These are phyloP conservation scores for Machimus atricapillus DNA, from an alignment of 2,888 invertebrate genomes.

Conservation along the genomic window DNA sequence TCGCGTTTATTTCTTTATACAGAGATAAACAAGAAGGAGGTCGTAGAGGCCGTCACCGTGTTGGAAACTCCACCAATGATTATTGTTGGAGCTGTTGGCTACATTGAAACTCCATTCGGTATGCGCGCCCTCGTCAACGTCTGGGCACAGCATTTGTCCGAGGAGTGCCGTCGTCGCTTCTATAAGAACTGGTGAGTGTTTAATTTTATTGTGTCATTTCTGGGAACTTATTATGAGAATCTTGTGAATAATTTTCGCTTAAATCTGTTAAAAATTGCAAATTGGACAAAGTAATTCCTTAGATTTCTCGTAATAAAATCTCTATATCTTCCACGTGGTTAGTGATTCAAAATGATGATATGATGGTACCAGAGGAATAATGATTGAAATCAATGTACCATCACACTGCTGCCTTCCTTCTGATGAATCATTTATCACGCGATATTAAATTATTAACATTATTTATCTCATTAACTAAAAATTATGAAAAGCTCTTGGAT, in stretches of 20 bases:
- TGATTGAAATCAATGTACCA: conserved; percentile 53
- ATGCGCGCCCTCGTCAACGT: conserved; percentile 93
- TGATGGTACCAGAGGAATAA: conserved; percentile 59
- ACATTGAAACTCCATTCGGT: conserved; percentile 98
- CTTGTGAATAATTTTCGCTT: too few relatives aligned
- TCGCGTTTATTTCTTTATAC: conserved; percentile 53
- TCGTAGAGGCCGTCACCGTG: conserved; percentile 98
- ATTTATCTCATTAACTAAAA: conserved; percentile 42
- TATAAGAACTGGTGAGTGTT: conserved; percentile 97
- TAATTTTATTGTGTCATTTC: background rate
- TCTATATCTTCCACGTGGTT: background rate
- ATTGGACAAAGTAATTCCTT: too few relatives aligned
- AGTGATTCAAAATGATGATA: conserved; percentile 56
- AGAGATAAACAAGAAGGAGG: conserved; percentile 99
- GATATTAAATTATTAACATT: conserved; percentile 49
- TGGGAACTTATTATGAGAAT: background rate
- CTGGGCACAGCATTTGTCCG: conserved; percentile 98
- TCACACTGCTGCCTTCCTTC: conserved; percentile 62
- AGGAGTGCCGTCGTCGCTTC: conserved; percentile 97
- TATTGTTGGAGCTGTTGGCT: conserved; percentile 96
- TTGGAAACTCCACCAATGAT: conserved; percentile 99
- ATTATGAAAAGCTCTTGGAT: conserved; percentile 69
- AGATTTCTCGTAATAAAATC: background rate
- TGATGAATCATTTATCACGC: conserved; percentile 46
- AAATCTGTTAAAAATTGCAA: background rate